Evolutionary conservation across 2,888 invertebrate species (phyloP).

Genomic region (Enchytraeus crypticus): DNA sequence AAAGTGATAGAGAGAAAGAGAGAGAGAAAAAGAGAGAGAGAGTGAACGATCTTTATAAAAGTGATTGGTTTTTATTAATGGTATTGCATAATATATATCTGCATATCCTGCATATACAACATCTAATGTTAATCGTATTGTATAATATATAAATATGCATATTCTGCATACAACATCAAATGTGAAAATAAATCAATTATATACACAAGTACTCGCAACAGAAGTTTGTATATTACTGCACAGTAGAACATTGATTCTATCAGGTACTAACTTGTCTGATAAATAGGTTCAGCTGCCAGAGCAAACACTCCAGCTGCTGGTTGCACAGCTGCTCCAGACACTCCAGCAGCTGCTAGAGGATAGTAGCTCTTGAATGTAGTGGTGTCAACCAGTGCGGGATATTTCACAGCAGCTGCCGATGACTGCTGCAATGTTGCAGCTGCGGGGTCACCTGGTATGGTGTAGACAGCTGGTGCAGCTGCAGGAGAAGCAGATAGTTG

Average conservation of each 20-base stretch:
- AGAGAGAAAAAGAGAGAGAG: too few relatives aligned
- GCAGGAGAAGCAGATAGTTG: too few relatives aligned
- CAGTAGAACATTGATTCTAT: neutral
- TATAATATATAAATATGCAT: neutral
- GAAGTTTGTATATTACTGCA: neutral
- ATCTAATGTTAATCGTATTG: too few relatives aligned
- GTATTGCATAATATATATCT: too few relatives aligned
- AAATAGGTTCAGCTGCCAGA: conserved; percentile 3
- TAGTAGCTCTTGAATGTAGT: conserved; percentile 3
- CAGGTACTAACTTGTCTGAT: neutral
- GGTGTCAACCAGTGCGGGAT: neutral
- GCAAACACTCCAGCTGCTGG: neutral
- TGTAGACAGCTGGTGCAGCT: conserved; percentile 21
- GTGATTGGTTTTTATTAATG: too few relatives aligned
- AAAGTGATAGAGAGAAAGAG: too few relatives aligned
- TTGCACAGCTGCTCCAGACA: neutral
- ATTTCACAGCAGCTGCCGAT: too few relatives aligned
- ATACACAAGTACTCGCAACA: neutral
- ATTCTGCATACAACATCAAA: neutral
- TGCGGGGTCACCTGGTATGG: conserved; percentile 18
- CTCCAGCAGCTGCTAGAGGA: neutral
- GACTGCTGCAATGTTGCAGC: conserved; percentile 17
- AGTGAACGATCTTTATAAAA: too few relatives aligned
- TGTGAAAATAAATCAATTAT: neutral
- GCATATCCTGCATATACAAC: too few relatives aligned